Conservation (phyloP, 2,888 invertebrate genomes). For the Octonoba sinensis region DNA sequence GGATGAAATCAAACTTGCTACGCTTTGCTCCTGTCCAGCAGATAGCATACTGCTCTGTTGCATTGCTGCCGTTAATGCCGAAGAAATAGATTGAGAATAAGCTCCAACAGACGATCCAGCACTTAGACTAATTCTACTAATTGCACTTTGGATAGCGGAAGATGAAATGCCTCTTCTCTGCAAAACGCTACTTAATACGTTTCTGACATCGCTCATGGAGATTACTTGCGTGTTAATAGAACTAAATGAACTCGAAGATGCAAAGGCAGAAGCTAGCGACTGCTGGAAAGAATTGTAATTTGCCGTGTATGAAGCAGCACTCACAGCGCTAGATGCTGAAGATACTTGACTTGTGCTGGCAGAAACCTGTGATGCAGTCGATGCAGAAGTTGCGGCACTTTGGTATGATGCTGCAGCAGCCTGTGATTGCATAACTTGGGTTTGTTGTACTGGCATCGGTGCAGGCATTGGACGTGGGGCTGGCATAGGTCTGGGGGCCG, state of each 20-base stretch:
- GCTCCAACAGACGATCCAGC: too few relatives aligned
- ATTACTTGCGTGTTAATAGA: too few relatives aligned
- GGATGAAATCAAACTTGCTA: not conserved
- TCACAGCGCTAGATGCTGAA: not conserved
- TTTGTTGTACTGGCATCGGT: not conserved
- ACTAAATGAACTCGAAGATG: too few relatives aligned
- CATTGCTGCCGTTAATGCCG: not conserved
- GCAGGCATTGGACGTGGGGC: conserved; percentile 1
- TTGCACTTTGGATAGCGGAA: too few relatives aligned
- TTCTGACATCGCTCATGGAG: too few relatives aligned
- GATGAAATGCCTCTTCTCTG: too few relatives aligned
- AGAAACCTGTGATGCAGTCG: not conserved
- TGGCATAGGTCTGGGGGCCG: conserved; percentile 14
- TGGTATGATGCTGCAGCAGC: not conserved
- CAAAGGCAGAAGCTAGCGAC: too few relatives aligned
- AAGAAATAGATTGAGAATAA: conserved; percentile 10
- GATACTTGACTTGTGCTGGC: not conserved
- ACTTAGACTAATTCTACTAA: too few relatives aligned
- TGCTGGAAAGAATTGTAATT: too few relatives aligned
- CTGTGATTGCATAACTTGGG: not conserved
- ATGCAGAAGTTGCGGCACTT: not conserved
- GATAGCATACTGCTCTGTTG: not conserved
- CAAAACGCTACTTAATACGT: too few relatives aligned
- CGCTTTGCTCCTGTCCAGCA: not conserved
- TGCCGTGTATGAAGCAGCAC: too few relatives aligned